phyloP scores from a whole-genome alignment of 2,797 vertebrate genomes.

The Dryobates pubescens region DNA sequence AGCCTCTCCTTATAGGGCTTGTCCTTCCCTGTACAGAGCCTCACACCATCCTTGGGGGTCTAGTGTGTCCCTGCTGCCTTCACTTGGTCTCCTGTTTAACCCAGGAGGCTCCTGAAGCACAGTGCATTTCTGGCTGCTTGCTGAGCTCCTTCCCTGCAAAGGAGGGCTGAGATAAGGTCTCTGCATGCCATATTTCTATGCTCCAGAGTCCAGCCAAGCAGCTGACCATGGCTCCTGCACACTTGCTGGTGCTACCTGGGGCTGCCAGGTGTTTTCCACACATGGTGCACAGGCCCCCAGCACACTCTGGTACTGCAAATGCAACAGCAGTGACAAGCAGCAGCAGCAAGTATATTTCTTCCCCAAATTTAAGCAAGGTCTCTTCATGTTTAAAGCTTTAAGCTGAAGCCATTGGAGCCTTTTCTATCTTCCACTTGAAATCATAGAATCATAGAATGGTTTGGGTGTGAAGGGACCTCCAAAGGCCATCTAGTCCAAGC shows the following conservation, averaged over 20 bases:
- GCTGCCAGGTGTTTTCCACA: background rate
- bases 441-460: background rate
- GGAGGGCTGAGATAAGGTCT: background rate
- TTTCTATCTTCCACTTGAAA: background rate
- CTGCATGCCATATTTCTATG: background rate
- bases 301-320: background rate
- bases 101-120: background rate
- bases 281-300: accelerated
- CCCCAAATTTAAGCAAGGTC: background rate
- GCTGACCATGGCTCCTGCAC: background rate
- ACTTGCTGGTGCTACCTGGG: background rate
- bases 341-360: background rate
- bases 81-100: background rate
- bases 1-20: too few species aligned
- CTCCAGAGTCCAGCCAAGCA: background rate
- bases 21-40: background rate
- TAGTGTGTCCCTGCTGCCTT: background rate
- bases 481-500: too few species aligned
- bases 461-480: too few species aligned
- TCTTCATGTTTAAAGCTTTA: background rate
- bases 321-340: background rate
- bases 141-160: background rate
- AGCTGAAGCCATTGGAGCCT: accelerated
- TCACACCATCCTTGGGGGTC: background rate
- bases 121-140: background rate